Percentiles rank a stretch among this genome's conserved stretches.
Evolutionary conservation across 2,113 vertebrate species (phyloP).

Genomic region (Bujurquina vittata): DNA sequence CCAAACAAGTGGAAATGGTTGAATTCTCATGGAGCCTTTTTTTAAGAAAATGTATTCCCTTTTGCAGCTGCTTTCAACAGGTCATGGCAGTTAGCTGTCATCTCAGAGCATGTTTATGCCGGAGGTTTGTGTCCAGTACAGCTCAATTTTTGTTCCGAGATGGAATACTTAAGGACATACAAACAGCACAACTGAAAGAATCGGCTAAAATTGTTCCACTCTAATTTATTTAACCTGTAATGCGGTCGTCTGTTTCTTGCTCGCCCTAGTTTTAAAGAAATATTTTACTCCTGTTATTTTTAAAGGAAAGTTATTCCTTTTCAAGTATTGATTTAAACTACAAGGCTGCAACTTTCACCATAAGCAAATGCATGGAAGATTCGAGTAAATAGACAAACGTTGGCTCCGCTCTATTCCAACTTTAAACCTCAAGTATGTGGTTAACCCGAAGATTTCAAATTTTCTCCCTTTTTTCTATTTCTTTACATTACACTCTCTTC

Average conservation of each 20-base stretch:
- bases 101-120: constrained; percentile 2
- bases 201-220: neutral
- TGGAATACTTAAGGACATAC: neutral
- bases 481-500: neutral
- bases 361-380: neutral
- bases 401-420: neutral
- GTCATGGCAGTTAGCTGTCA: neutral
- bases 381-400: neutral
- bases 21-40: neutral
- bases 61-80: neutral
- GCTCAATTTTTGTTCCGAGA: neutral
- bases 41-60: neutral
- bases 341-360: neutral
- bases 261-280: neutral
- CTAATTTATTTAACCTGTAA: neutral
- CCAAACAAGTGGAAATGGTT: neutral
- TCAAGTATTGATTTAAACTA: neutral
- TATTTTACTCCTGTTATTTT: neutral
- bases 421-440: neutral
- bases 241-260: neutral
- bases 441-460: neutral
- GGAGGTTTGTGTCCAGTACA: neutral
- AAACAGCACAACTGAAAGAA: neutral
- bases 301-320: neutral
- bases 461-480: neutral